Evolutionary conservation across 1,140 invertebrate species (phyloP), one percentile per base, ranked within the genome.

Genomic region (Hydropsyche tenuis): DNA sequence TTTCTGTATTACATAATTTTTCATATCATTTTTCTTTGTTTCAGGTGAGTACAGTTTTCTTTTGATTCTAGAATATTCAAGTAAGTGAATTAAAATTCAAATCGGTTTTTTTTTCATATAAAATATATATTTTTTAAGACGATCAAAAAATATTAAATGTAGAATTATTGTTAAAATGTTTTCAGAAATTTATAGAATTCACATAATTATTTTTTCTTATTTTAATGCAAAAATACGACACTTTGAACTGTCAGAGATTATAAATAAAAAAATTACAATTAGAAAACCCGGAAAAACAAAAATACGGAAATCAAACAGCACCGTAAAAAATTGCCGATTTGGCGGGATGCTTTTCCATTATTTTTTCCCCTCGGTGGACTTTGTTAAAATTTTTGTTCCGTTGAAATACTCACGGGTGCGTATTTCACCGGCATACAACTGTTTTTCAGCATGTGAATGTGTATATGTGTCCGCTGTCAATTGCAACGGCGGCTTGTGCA

Each of bases 381-480:
- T 70, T 70, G 68, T 56, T 56, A 37, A 56, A 53, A 56, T 56
- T 70, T 37, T 51, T 56, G 22, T 69, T 69, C 25, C 14, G 20
- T 69, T 16, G 56, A 60, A 30, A 11, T 69, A 23, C 16, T 14
- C 16, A 45, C 23, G 16, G 2, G 64, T 66, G 37, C 11, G 27
- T 11, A 27, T 11, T 68, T 12, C 6, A 1, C 65, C 37, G 5
- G 4, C 5, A n/a, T 5, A 30, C 16, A 64, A 30, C 12, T 64
- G 7, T 7, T 22, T 14, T 11, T 9, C 1, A 25, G 53, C 37
- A 27, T 27, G 51, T 60, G 56, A 23, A 22, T 25, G 62, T 72
- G 23, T 71, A n/a, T 56, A 43, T 48, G 37, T 20, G 46, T 48
- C 20, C 43, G 69, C 70, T 64, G 70, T 72, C 70, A 64, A 72